Base-by-base conservation (phyloP, 1,140 invertebrate species). In the Campoletis sonorensis region DNA sequence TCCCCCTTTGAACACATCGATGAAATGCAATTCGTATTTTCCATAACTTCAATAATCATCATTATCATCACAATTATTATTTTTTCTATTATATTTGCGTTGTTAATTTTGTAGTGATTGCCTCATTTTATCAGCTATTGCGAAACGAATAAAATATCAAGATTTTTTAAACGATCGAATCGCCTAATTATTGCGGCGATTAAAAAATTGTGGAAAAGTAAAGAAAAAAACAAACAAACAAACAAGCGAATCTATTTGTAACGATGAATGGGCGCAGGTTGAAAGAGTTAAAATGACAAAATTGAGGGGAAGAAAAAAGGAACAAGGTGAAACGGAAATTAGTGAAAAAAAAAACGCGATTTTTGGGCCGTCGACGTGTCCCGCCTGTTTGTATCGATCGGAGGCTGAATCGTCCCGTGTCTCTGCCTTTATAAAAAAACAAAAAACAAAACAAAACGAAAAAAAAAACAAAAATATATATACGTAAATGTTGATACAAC, bases 401-500 rank as follows among this genome's bases (percentile, higher is more conserved):
- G 84, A 81, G 81, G 33, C 68, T n/a, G 18, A 58, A n/a, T 18
- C 54, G 54, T 58, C 54, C 54, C 10, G 54, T 23, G 18, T 58
- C 18, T 58, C 21, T 58, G 54, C 21, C 18, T 58, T 18, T 58
- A n/a, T 23, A 58, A n/a, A 58, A 23, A 13, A 18, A 58, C 4
- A 58, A 71, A 71, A 71, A 71, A 88, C 71, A 83, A 23, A 13
- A 18, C n/a, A 5, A 58, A 71, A 71, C 30, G 16, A 88, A 70
- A 83, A 45, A 45, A 45, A 45, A 11, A 45, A 45, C 40, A 45
- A 45, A 45, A 45, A 45, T 45, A 45, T 45, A 85, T 89, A 88
- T 90, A 88, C 85, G 84, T 88, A 88, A 81, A 89, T 85, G 86
- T 87, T 87, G 85, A 88, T 87, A 87, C 79, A 85, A 87, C 85